Conservation (phyloP, 2,113 vertebrate genomes). For the Hyperoodon ampullatus region DNA sequence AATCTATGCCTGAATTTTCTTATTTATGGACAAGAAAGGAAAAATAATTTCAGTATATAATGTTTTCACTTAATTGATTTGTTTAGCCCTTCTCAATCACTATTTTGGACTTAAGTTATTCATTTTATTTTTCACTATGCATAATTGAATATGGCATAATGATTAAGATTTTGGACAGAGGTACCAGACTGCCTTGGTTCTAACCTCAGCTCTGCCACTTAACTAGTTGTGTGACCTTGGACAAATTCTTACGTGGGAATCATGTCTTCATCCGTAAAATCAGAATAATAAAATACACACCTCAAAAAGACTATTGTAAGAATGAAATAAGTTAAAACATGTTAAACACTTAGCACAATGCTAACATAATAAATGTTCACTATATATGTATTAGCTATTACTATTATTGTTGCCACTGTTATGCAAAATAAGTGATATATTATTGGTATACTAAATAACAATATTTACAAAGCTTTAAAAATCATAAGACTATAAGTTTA, state of each 20-base stretch:
- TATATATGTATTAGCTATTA: not conserved
- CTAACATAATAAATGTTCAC: not conserved
- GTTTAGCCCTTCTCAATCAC: not conserved
- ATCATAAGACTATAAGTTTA: not conserved
- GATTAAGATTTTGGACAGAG: not conserved
- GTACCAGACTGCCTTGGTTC: not conserved
- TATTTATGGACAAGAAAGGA: not conserved
- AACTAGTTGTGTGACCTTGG: not conserved
- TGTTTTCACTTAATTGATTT: not conserved
- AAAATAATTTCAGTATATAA: not conserved
- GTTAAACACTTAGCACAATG: not conserved
- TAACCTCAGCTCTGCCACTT: not conserved
- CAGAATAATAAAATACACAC: not conserved
- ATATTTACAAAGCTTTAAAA: conserved; percentile 16
- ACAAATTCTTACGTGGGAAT: not conserved
- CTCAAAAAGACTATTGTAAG: not conserved
- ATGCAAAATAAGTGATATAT: not conserved
- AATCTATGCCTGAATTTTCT: conserved; percentile 23
- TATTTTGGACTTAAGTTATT: not conserved
- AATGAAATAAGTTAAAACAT: not conserved
- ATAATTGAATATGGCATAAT: not conserved
- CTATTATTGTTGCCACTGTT: not conserved
- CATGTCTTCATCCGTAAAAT: not conserved
- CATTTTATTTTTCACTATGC: conserved; percentile 13
- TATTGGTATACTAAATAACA: not conserved